Evolutionary conservation across 2,888 invertebrate genomes (phyloP).

Genomic region (Choristoneura rosaceana): DNA sequence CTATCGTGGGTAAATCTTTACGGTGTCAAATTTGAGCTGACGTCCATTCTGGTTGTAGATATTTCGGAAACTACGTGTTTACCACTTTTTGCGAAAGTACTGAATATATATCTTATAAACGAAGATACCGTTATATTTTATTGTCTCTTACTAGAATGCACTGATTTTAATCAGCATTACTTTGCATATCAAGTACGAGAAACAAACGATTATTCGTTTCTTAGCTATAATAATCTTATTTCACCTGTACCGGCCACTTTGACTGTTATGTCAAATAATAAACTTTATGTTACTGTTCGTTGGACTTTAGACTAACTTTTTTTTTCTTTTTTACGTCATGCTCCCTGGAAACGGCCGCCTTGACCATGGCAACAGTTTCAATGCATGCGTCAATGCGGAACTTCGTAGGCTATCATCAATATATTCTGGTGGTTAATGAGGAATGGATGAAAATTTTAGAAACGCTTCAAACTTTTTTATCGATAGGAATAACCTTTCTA

Average conservation of each 20-base stretch:
- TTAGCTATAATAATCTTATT: background rate
- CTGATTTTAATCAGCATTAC: slow-evolving; percentile 13
- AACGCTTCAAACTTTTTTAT: too few relatives aligned
- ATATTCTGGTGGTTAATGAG: too few relatives aligned
- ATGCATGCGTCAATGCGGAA: too few relatives aligned
- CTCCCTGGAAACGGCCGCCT: too few relatives aligned
- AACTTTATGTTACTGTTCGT: background rate
- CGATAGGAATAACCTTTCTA: too few relatives aligned
- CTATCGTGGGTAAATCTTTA: background rate
- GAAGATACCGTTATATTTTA: slow-evolving; percentile 6
- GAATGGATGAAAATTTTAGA: too few relatives aligned
- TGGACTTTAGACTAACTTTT: background rate
- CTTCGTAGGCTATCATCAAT: too few relatives aligned
- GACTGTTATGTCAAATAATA: background rate
- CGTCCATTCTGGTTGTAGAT: slow-evolving; percentile 1
- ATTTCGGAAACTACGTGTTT: background rate
- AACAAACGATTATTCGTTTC: background rate
- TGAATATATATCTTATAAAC: slow-evolving; percentile 1
- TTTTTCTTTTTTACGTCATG: too few relatives aligned
- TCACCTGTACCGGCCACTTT: background rate
- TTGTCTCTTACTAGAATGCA: slow-evolving; percentile 2
- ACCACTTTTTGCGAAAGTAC: background rate
- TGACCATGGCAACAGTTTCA: too few relatives aligned
- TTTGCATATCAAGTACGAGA: slow-evolving; percentile 6
- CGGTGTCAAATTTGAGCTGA: background rate